These are phyloP conservation scores for Apodemia mormo DNA, from an alignment of 2,888 invertebrate genomes.

Conservation along the genomic window DNA sequence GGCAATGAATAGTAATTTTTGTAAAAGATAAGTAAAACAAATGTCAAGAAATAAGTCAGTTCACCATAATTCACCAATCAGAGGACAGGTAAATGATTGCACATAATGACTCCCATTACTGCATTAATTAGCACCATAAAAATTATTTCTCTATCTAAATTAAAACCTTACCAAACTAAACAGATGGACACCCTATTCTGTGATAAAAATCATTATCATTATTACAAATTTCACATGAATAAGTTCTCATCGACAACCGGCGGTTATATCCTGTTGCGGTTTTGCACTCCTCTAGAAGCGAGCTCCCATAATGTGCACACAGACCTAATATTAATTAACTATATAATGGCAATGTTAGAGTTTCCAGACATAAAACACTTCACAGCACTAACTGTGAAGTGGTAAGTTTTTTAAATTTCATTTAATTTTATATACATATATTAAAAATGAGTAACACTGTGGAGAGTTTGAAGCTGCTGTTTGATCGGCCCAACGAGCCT, in stretches of 20 bases:
- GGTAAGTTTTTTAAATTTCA: slow-evolving; percentile 31
- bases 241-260: neutral
- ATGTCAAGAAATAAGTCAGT: too few relatives aligned
- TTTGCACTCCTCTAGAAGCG: slow-evolving; percentile 3
- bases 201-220: neutral
- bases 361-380: slow-evolving; percentile 46
- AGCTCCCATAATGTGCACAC: neutral
- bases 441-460: slow-evolving; percentile 52
- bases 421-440: slow-evolving; percentile 27
- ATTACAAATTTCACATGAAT: neutral
- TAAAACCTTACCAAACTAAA: neutral
- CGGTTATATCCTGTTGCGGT: neutral
- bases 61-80: too few relatives aligned
- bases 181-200: neutral
- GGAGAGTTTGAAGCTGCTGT: slow-evolving; percentile 64
- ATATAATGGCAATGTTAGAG: neutral
- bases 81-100: too few relatives aligned
- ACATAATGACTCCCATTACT: too few relatives aligned
- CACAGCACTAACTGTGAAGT: slow-evolving; percentile 66
- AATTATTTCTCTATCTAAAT: too few relatives aligned
- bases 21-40: too few relatives aligned
- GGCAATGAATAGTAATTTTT: too few relatives aligned
- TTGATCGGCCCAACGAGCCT: slow-evolving; percentile 84
- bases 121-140: too few relatives aligned
- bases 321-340: neutral